A percentile compares a stretch with the other conserved stretches of the same genome.
phyloP scores from a whole-genome alignment of 2,797 vertebrate genomes.

The Phataginus tetradactyla region DNA sequence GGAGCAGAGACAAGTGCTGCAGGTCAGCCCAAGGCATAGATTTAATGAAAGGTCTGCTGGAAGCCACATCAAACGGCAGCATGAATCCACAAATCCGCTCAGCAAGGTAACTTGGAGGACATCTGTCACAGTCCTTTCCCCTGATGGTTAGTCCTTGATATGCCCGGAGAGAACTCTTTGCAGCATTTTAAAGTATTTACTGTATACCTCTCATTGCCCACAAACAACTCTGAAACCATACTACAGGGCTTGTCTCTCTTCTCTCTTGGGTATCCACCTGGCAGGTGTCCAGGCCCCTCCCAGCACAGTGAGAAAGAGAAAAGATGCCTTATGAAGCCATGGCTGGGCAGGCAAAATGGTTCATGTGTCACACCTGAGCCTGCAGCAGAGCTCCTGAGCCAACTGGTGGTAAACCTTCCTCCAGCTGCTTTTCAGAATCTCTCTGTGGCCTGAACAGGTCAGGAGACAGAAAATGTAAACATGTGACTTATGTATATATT shows the following conservation, averaged over 20 bases:
- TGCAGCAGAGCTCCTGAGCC: not conserved
- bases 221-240: not conserved
- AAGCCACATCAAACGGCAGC: slow-evolving; percentile 66
- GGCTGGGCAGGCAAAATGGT: not conserved
- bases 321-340: not conserved
- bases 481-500: not conserved
- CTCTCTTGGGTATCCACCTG: not conserved
- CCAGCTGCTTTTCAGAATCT: not conserved
- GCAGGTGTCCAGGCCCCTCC: not conserved
- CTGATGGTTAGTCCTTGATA: not conserved
- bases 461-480: not conserved
- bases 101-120: slow-evolving; percentile 47
- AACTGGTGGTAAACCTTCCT: not conserved
- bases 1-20: not conserved
- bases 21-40: slow-evolving; percentile 46
- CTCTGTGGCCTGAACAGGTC: not conserved
- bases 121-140: slow-evolving; percentile 54
- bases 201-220: not conserved
- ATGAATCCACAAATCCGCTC: slow-evolving; percentile 12
- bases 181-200: not conserved
- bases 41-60: slow-evolving; percentile 67
- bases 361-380: too few species aligned
- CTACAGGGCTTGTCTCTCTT: not conserved
- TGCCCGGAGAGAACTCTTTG: not conserved
- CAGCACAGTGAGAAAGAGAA: not conserved